Conservation (phyloP, 2,888 invertebrate genomes). For the Drosophila testacea region DNA sequence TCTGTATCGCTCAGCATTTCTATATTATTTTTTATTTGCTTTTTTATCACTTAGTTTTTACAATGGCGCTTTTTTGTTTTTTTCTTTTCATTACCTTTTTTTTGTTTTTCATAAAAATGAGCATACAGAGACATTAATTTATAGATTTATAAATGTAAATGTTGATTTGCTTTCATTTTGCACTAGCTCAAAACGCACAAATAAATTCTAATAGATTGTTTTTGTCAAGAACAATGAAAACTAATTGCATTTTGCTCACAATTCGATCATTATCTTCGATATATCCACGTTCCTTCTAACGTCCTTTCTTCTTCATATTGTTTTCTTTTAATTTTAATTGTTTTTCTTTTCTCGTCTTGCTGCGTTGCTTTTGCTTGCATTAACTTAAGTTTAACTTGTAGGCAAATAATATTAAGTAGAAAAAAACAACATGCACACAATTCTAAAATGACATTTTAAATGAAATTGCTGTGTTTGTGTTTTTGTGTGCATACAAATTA, state of each 20-base stretch:
- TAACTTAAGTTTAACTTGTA: slow-evolving; percentile 73
- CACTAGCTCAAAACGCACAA: slow-evolving; percentile 57
- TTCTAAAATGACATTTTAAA: slow-evolving; percentile 67
- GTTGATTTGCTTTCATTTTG: slow-evolving; percentile 28
- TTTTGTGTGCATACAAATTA: slow-evolving; percentile 43
- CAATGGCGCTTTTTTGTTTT: slow-evolving; percentile 82
- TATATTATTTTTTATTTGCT: slow-evolving; percentile 55
- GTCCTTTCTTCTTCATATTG: slow-evolving; percentile 2
- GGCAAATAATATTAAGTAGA: slow-evolving; percentile 62
- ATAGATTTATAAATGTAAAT: slow-evolving; percentile 44
- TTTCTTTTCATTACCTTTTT: slow-evolving; percentile 21
- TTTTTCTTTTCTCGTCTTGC: slow-evolving; percentile 16
- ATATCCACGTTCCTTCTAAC: slow-evolving; percentile 11
- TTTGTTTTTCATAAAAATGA: slow-evolving; percentile 56
- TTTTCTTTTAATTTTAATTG: slow-evolving; percentile 1
- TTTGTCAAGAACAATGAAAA: slow-evolving; percentile 39
- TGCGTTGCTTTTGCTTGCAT: slow-evolving; percentile 32
- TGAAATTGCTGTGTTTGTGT: slow-evolving; percentile 53
- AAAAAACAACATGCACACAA: slow-evolving; percentile 63
- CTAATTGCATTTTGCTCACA: slow-evolving; percentile 48
- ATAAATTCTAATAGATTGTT: slow-evolving; percentile 52
- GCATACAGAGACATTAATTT: slow-evolving; percentile 64
- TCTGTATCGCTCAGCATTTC: slow-evolving; percentile 40
- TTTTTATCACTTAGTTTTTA: slow-evolving; percentile 85
- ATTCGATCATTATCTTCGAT: slow-evolving; percentile 33